Conservation (phyloP, 1,140 invertebrate species). For the Cyclina sinensis region DNA sequence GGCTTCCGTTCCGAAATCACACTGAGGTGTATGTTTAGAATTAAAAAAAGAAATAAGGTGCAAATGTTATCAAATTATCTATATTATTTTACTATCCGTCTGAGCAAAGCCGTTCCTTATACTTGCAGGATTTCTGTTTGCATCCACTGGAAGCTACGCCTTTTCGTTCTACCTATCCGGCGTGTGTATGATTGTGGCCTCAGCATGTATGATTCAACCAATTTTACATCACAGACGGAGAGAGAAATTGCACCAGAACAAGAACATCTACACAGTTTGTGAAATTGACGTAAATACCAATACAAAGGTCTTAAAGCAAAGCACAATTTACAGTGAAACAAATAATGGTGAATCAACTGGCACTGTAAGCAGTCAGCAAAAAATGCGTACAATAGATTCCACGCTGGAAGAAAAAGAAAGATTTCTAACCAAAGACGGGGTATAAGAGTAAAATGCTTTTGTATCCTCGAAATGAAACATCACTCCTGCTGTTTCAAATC, state of each 20-base stretch:
- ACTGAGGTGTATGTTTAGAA: background rate
- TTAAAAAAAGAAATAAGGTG: no score
- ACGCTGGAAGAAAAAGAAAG: no score
- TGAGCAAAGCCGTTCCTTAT: background rate
- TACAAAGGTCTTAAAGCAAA: background rate
- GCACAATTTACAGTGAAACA: background rate
- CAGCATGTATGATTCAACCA: background rate
- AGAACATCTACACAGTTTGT: background rate
- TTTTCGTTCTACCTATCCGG: constrained; percentile 21
- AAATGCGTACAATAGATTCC: no score
- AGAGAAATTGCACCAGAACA: background rate
- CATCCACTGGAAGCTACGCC: background rate
- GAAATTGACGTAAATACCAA: background rate
- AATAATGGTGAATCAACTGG: no score
- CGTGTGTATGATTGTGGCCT: background rate
- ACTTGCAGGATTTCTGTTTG: constrained; percentile 17
- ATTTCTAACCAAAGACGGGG: no score
- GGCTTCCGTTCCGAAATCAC: no score
- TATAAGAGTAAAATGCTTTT: no score
- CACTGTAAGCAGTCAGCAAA: no score
- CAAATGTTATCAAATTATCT: no score
- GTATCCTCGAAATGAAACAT: no score
- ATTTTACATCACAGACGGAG: background rate
- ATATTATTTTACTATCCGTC: background rate
- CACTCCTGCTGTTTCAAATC: no score